Evolutionary conservation across 2,113 vertebrate species (phyloP), one percentile per base, ranked within the genome.

Genomic region (Misgurnus mizolepis): DNA sequence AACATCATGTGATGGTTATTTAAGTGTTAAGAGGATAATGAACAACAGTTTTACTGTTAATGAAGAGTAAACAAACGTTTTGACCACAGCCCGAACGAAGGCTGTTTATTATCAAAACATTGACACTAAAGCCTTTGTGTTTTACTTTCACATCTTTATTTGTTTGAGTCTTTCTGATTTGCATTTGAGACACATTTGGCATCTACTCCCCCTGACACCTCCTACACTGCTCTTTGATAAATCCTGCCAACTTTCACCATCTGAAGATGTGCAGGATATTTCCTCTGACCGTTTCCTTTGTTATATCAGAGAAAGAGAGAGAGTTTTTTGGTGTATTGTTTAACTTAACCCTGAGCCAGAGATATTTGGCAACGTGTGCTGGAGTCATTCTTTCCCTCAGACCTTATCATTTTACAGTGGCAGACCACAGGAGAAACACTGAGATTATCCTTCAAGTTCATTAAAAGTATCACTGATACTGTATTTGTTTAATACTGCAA

Each of bases 181-280:
- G 58, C 80, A 75, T 74, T 79, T 56, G 62, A 64, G 67, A 60
- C 43, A 34, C 64, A 75, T 79, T 82, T 79, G 77, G 83, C 83
- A 84, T 61, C n/a, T 62, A 70, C 39, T 82, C 80, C 61, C 53
- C 65, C 64, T 72, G 8, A 65, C 22, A 65, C 83, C 83, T 76
- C 83, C 80, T 64, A 85, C 83, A 40, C 77, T 76, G 61, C 76
- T 82, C 18, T 60, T 71, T 79, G 62, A 66, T 22, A 64, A 76
- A 55, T 8, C 73, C 14, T 65, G 62, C 61, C 75, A 77, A 76
- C 58, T 76, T 74, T 62, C 68, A 55, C 78, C 40, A 70, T 62
- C 49, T 80, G 80, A 84, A 78, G 80, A 84, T 62, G 74, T 78
- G 74, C 27, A 82, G 82, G 82, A 82, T 72, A 64, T 81, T 82